Base-by-base conservation (phyloP, 2,797 vertebrate species). In the Fistularia tabacaria region DNA sequence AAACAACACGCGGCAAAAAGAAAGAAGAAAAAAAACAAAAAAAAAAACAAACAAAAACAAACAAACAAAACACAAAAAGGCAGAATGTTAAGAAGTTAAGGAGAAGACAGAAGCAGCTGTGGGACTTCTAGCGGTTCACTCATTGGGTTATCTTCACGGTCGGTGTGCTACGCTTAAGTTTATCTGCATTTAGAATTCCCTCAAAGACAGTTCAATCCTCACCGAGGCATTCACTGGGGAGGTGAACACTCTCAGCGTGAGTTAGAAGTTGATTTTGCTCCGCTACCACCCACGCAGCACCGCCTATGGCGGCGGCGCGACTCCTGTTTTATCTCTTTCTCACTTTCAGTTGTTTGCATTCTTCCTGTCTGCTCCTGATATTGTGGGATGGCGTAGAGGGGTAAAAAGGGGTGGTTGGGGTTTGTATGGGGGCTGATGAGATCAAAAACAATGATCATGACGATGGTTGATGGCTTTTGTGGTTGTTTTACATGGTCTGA, bases 401-500 rank as follows among this genome's bases (percentile, higher is more conserved):
- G 62, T 55, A 43, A 65, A 54, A 14, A 47, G 71, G 45, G 41
- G 49, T 11, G 53, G 38, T 25, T 8, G 37, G 50, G 57, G 52
- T 6, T 53, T 38, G 46, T 59, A 60, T 49, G 64, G 46, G 73
- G 69, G 54, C 57, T 69, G 80, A 75, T 80, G 75, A 67, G 62
- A 66, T 71, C 67, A 41, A 73, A 68, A 79, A 72, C 54, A 46
- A 70, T 44, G 56, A 69, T 49, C 46, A 51, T 51, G 54, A 54
- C 14, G 57, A 14, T 54, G 49, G 7, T 54, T 38, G 46, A 51
- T 13, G 54, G 39, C 36, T 62, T 52, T 51, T 14, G 71, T 48
- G 47, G 78, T 53, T 58, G 74, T 79, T 89, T 86, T 92, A 92
- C 90, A 92, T 88, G 86, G 91, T 92, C 87, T 85, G 91, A 87